Evolutionary conservation across 2,888 invertebrate genomes (phyloP), one percentile per base, ranked within the genome.

Genomic region (Drosophila buzzatii): DNA sequence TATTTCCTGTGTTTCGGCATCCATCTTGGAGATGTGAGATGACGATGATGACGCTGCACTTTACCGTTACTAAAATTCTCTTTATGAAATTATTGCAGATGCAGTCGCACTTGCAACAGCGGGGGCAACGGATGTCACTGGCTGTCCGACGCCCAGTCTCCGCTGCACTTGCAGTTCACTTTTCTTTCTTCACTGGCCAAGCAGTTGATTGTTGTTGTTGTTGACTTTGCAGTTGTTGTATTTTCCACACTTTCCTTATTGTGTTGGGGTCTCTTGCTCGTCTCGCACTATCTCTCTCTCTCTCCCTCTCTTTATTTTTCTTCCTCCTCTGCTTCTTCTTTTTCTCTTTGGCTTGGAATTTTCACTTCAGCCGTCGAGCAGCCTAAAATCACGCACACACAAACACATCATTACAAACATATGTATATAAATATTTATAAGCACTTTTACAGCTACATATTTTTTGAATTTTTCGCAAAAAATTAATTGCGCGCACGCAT

Each of bases 1-100:
- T 83, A 90, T 92, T 90, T 92, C 92, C 90, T 91, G 92, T 73
- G 92, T 91, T 87, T 93, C 92, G 76, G 81, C 85, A 87, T 92
- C 92, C 92, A 92, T 93, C 71, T 74, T 90, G 79, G 51, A 68
- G 64, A 52, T 60, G 53, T 53, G 35, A 57, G 49, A 39, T n/a
- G 67, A 58, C 55, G 66, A 61, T 57, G 73, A 76, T 73, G 81
- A 79, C 59, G 49, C 61, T 68, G 79, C 76, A 80, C 52, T 78
- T 79, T 62, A 69, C 23, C 45, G 66, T 41, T 55, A 71, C 71
- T 61, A 64, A 79, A 70, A 70, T 65, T 69, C 59, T 63, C 70
- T 9, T 41, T 31, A 59, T 62, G 61, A 49, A 73, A 70, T 69
- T 60, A 27, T 44, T 60, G 41, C 37, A 20, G 65, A 62, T 76